Base-by-base conservation (phyloP, 2,797 vertebrate genomes). In the Danio choprae region DNA sequence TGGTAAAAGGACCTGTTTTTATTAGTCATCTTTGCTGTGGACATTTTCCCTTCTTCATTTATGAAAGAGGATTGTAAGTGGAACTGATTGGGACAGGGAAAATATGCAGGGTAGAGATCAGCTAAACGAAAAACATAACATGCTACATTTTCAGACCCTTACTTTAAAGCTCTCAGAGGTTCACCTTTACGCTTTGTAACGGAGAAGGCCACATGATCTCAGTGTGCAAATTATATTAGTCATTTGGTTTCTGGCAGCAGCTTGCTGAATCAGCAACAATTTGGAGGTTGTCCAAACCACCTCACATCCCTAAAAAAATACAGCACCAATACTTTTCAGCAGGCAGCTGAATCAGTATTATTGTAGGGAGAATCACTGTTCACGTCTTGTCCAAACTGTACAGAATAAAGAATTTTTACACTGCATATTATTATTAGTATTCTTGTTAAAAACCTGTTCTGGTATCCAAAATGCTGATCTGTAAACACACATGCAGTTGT, bases 271-370 rank as follows among this genome's bases (percentile, higher is more conserved):
- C 62, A 65, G 50, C 62, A 55, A n/a, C 50, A 55, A 43, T 65
- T 11, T 65, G 20, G 50, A 56, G 53, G 62, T 22, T 55, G 50
- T 64, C 51, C 46, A 41, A 64, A 63, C 48, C 51, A 65, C 48
- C 13, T 64, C 60, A 29, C 50, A 43, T 29, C 51, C 74, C 16
- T 67, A 15, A 18, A 12, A 65, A 55, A 76, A 41, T 11, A 53
- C 13, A 72, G 70, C 20, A 72, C 70, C 70, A 44, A 72, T 16
- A 40, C 29, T 22, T 76, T 55, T 64, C 40, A 64, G 48, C 74
- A 43, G 9, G 10, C 50, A 15, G 20, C 50, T 71, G 36, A 58
- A 44, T 44, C 40, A 58, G 16, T 36, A 43, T 50, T 12, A 50
- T 43, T 78, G 12, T 7, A 60, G 6, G 53, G 11, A 36, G 6